A percentile compares a stretch with the other conserved stretches of the same genome.
Conservation (phyloP, 2,113 vertebrate species). For the Plestiodon gilberti region DNA sequence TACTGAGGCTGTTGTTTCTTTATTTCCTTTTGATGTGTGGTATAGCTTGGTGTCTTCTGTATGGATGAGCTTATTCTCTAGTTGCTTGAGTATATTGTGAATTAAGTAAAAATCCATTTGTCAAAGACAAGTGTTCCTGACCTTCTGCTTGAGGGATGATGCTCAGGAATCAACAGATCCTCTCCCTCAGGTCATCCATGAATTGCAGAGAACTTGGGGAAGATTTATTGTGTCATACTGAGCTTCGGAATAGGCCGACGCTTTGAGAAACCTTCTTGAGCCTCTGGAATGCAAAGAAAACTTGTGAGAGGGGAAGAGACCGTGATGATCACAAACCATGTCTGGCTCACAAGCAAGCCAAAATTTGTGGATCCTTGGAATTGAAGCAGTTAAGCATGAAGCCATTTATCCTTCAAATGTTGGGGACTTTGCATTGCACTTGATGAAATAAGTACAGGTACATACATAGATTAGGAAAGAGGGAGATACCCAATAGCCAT, state of each 20-base stretch:
- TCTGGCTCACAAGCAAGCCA: neutral
- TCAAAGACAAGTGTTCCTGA: neutral
- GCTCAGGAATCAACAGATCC: neutral
- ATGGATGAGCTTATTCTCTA: neutral
- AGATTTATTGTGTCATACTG: neutral
- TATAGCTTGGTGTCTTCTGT: neutral
- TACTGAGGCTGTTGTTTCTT: slow-evolving; percentile 63
- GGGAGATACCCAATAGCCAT: neutral
- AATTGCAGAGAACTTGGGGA: neutral
- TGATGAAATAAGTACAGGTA: neutral
- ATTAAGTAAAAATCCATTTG: neutral
- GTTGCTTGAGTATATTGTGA: neutral
- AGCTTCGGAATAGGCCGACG: neutral
- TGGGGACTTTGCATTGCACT: neutral
- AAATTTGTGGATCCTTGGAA: neutral
- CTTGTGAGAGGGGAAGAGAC: neutral
- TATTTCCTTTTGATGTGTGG: slow-evolving; percentile 38
- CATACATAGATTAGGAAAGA: neutral
- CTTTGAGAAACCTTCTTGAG: neutral
- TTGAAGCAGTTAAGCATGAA: neutral
- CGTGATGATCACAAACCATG: neutral
- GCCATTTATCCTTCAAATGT: neutral
- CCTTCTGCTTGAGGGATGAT: neutral
- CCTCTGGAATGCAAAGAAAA: too few relatives aligned
- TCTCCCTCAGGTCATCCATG: too few relatives aligned